Conservation (phyloP, 2,888 invertebrate species). For the Himalopsyche anomala region DNA sequence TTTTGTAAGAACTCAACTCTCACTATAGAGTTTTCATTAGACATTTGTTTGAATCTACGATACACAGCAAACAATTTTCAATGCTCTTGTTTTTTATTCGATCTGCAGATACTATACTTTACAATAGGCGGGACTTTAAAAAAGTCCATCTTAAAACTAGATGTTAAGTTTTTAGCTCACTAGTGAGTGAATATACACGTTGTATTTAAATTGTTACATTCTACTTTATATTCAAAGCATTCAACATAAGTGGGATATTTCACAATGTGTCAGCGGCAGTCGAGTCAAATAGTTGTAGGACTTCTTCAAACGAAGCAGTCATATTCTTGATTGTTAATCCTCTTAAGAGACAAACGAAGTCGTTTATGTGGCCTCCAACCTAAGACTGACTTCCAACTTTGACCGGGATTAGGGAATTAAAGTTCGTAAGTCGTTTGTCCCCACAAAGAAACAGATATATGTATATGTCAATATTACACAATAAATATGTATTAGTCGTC, state of each 20-base stretch:
- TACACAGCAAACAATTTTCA: no score
- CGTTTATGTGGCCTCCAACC: constrained; percentile 66
- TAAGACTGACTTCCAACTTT: constrained; percentile 59
- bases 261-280: constrained; percentile 16
- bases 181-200: no score
- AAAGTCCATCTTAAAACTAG: no score
- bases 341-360: constrained; percentile 61
- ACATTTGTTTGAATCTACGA: no score
- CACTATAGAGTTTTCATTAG: no score
- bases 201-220: neutral
- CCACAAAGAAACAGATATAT: neutral
- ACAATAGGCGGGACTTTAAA: no score
- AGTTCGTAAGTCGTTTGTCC: constrained; percentile 33
- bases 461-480: neutral
- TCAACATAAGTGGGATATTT: constrained; percentile 20
- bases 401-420: constrained; percentile 45
- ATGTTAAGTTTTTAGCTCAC: no score
- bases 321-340: constrained; percentile 62
- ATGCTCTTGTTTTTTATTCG: no score
- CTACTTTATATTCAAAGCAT: neutral
- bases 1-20: no score
- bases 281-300: constrained; percentile 46
- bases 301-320: constrained; percentile 61
- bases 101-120: no score
- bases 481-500: neutral